A percentile compares a stretch with the other conserved stretches of the same genome.
Evolutionary conservation across 1,140 invertebrate species (phyloP).

Genomic region (Theocolax elegans): DNA sequence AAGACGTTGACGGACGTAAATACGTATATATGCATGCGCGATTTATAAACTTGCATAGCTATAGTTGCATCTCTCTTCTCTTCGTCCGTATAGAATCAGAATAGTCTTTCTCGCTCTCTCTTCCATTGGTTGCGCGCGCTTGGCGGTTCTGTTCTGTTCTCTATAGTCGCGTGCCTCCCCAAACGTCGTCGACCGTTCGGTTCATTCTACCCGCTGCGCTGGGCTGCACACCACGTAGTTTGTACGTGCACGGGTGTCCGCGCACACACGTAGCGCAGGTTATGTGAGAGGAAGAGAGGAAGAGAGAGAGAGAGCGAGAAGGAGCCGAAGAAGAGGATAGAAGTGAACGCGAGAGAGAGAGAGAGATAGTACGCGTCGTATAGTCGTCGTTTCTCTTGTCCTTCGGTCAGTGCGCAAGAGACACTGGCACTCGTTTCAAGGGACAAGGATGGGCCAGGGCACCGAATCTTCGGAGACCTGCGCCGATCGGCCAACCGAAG

Average conservation of each 20-base stretch:
- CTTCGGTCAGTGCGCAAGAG: constrained; percentile 16
- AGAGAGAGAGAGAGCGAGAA: no score
- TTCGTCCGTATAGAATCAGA: no score
- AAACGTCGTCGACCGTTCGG: constrained; percentile 6
- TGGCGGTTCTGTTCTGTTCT: constrained; percentile 29
- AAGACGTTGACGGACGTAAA: no score
- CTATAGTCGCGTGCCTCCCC: neutral
- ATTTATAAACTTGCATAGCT: no score
- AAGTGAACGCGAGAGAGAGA: neutral
- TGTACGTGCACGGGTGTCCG: neutral
- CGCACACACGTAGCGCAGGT: neutral
- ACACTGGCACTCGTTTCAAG: neutral
- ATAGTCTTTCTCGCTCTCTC: no score
- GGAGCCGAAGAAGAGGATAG: no score
- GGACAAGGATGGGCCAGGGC: constrained; percentile 63
- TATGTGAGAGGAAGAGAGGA: constrained; percentile 1
- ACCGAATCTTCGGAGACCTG: constrained; percentile 64
- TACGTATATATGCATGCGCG: no score
- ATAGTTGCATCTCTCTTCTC: no score
- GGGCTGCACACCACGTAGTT: neutral
- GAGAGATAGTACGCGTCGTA: neutral
- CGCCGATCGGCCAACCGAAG: constrained; percentile 61
- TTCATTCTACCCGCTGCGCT: neutral
- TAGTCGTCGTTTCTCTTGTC: constrained; percentile 23
- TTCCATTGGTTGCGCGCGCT: neutral